Evolutionary conservation across 1,140 invertebrate species (phyloP), one percentile per base, ranked within the genome.

Genomic region (Tetragonula clypearis): DNA sequence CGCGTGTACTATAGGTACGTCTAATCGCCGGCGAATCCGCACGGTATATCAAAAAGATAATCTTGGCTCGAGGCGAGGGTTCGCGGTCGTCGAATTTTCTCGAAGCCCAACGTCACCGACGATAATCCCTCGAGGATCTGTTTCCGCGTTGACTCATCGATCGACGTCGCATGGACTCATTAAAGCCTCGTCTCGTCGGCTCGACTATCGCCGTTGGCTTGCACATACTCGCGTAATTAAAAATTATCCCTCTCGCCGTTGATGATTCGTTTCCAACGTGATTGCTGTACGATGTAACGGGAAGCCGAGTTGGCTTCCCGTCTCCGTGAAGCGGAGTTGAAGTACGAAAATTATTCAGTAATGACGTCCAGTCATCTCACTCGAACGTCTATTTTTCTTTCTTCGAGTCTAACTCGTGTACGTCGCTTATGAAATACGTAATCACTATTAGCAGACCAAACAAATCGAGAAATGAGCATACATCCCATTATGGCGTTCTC

Each of bases 31-130:
- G 76, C 15, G 23, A 74, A 49, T 49, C 66, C 81, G 14, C 66
- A 15, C 62, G 66, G 55, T 85, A 66, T 79, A 74, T 85, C 85
- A 79, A 88, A 88, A 84, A 79, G 76, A 84, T 88, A 88, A 85
- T 88, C 87, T 17, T 15, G 60, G 4, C 41, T 21, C 35, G 5
- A 49, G 23, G 56, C 14, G n/a, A 15, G 30, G 58, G 8, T 41
- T 35, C 8, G 53, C 79, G 80, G 56, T 82, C 83, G 79, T 77
- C 79, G 84, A 85, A 62, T 86, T 89, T 88, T 79, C 79, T 30
- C 56, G 17, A 6, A 72, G 58, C 6, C 41, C 2, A 76, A 65
- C 58, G 49, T 75, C 41, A 73, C 49, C 78, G 69, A 68, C 35
- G 79, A 62, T 58, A 62, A 85, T 82, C 82, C 79, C 71, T 12